A percentile compares a stretch with the other conserved stretches of the same genome.
Evolutionary conservation across 2,888 invertebrate genomes (phyloP).

Genomic region (Cinara cedri): DNA sequence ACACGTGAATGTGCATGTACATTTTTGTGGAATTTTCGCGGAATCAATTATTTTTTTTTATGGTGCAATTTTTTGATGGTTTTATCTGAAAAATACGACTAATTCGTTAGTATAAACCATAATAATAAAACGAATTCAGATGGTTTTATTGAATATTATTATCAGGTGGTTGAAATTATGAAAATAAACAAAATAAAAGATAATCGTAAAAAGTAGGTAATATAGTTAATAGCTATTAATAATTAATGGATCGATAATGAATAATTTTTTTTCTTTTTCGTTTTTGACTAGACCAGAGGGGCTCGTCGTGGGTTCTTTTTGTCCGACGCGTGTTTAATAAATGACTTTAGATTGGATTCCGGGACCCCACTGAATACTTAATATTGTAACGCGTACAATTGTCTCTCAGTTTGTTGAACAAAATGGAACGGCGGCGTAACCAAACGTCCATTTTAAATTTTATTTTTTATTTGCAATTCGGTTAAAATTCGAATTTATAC

Average conservation of each 20-base stretch:
- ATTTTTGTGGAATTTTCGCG: too few species aligned
- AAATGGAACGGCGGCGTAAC: neutral
- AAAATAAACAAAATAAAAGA: too few species aligned
- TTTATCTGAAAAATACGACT: too few species aligned
- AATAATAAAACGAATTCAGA: too few species aligned
- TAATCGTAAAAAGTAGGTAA: too few species aligned
- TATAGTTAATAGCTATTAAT: too few species aligned
- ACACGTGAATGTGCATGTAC: too few species aligned
- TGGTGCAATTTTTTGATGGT: too few species aligned
- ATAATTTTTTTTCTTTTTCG: conserved; percentile 6
- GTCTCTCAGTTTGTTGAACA: conserved; percentile 4
- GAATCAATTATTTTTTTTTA: too few species aligned
- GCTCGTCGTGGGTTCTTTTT: neutral
- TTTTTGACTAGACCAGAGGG: neutral
- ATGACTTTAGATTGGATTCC: conserved; percentile 31
- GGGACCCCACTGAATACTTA: conserved; percentile 43
- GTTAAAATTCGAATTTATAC: neutral
- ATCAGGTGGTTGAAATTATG: too few species aligned
- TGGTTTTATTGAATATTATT: too few species aligned
- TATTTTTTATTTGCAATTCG: neutral
- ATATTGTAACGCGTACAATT: conserved; percentile 39
- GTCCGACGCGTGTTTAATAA: conserved; percentile 42
- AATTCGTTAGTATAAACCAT: too few species aligned
- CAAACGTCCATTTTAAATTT: conserved; percentile 22
- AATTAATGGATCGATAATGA: conserved; percentile 29